These are phyloP conservation scores for Mimachlamys varia DNA, from an alignment of 2,888 invertebrate species.

Conservation along the genomic window DNA sequence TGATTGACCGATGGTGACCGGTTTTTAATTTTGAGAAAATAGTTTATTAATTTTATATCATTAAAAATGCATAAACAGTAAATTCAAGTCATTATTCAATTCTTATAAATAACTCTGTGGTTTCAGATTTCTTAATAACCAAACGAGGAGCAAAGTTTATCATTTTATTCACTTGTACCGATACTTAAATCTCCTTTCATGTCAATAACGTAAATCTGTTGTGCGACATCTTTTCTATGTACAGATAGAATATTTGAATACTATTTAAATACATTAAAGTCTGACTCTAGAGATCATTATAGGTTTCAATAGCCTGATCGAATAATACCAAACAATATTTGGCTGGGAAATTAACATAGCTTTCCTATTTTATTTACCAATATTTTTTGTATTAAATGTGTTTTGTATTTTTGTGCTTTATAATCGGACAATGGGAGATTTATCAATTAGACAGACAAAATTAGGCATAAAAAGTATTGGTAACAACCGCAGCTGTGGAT, in stretches of 20 bases:
- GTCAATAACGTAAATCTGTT: neutral
- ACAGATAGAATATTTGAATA: conserved; percentile 11
- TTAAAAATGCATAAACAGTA: conserved; percentile 27
- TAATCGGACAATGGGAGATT: neutral
- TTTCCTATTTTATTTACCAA: conserved; percentile 22
- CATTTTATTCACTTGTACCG: conserved; percentile 6
- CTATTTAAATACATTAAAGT: conserved; percentile 20
- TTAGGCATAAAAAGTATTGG: neutral
- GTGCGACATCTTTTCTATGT: neutral
- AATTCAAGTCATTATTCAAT: neutral
- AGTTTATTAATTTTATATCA: neutral
- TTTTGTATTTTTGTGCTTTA: neutral
- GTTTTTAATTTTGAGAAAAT: neutral
- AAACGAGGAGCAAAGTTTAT: conserved; percentile 32
- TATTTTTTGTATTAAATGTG: neutral
- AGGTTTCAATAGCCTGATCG: neutral
- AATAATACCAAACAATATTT: conserved; percentile 7
- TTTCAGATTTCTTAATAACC: conserved; percentile 16
- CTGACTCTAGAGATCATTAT: neutral
- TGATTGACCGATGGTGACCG: conserved; percentile 8
- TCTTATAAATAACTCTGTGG: neutral
- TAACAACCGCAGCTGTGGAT: conserved; percentile 27
- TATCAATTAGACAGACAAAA: conserved; percentile 12
- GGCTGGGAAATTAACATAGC: neutral
- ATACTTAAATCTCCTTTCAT: neutral